Percentiles rank a stretch among this genome's conserved stretches.
phyloP scores from a whole-genome alignment of 2,888 invertebrate species.

The Agrochola circellaris region DNA sequence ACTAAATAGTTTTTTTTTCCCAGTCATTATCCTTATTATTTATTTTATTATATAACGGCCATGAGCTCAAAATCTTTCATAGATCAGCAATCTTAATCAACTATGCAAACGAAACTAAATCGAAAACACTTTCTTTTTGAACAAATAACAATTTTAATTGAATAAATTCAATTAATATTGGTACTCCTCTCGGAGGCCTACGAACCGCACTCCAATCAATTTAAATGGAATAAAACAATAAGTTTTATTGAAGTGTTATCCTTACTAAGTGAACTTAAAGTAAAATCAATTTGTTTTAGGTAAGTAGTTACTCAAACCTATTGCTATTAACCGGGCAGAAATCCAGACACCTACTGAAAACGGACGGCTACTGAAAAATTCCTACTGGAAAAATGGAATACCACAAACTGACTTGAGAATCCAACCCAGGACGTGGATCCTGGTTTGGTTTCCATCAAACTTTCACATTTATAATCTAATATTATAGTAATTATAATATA shows the following conservation, averaged over 20 bases:
- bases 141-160: constrained; percentile 34
- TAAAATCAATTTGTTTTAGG: constrained; percentile 15
- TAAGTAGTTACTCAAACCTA: background rate
- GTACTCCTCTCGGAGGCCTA: constrained; percentile 7
- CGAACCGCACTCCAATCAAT: constrained; percentile 9
- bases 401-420: background rate
- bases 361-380: no score
- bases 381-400: background rate
- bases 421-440: background rate
- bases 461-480: no score
- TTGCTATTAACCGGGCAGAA: no score
- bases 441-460: no score
- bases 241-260: constrained; percentile 31
- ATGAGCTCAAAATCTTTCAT: background rate
- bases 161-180: constrained; percentile 41
- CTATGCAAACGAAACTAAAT: constrained; percentile 23
- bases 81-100: background rate
- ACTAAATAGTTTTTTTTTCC: no score
- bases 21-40: background rate
- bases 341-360: no score
- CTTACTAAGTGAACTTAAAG: background rate
- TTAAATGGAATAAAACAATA: constrained; percentile 42
- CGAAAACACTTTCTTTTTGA: constrained; percentile 20
- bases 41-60: background rate
- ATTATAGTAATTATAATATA: no score